Percentiles rank a stretch among this genome's conserved stretches.
phyloP scores from a whole-genome alignment of 2,113 vertebrate genomes.

The Pseudopipra pipra region DNA sequence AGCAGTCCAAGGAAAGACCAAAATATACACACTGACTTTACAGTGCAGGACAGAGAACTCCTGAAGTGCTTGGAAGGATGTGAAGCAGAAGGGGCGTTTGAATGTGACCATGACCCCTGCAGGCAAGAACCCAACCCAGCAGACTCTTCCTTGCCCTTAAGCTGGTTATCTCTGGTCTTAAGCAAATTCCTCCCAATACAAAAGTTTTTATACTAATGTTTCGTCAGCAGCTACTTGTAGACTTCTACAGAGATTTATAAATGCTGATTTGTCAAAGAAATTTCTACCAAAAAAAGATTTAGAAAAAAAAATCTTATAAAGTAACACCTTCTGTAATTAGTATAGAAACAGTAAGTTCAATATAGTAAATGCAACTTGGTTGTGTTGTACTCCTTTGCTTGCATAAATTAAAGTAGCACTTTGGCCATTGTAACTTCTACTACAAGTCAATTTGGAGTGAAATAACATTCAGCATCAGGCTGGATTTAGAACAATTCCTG shows the following conservation, averaged over 20 bases:
- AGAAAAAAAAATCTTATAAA: neutral
- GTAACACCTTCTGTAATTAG: neutral
- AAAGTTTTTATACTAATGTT: neutral
- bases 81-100: accelerated
- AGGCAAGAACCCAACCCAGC: neutral
- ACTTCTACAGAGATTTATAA: neutral
- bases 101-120: neutral
- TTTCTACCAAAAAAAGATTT: neutral
- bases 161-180: neutral
- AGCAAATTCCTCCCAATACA: neutral
- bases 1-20: neutral
- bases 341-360: neutral
- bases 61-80: accelerated
- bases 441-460: neutral
- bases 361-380: neutral
- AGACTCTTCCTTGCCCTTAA: neutral
- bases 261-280: neutral
- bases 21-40: neutral
- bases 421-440: neutral
- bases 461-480: neutral
- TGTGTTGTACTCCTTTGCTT: neutral
- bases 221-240: neutral
- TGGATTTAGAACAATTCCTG: neutral
- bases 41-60: accelerated
- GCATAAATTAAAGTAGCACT: neutral